Conservation (phyloP, 2,888 invertebrate genomes). For the Lasioglossum vierecki region DNA sequence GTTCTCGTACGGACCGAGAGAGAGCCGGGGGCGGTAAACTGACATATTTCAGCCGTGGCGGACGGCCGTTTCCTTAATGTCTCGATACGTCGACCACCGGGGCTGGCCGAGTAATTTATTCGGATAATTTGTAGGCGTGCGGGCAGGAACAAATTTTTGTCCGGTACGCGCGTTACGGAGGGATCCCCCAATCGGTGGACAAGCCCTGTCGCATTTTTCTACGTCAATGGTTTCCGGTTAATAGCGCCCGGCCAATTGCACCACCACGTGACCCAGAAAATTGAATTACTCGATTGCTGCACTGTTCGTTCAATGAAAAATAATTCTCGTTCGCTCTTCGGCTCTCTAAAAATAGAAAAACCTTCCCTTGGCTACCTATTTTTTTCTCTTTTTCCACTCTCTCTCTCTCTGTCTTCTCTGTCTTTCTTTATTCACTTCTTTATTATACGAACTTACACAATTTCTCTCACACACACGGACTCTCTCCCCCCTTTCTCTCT, state of each 20-base stretch:
- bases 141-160: not conserved
- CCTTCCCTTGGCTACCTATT: not conserved
- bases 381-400: slow-evolving; percentile 5
- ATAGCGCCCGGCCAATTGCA: slow-evolving; percentile 7
- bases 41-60: slow-evolving; percentile 53
- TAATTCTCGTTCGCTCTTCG: not conserved
- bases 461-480: not conserved
- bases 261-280: slow-evolving; percentile 29
- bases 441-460: not conserved
- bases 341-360: slow-evolving; percentile 10
- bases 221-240: slow-evolving; percentile 20
- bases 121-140: slow-evolving; percentile 12
- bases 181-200: no score
- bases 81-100: slow-evolving; percentile 28
- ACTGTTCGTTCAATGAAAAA: not conserved
- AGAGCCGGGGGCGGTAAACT: slow-evolving; percentile 35
- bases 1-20: slow-evolving; percentile 22
- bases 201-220: slow-evolving; percentile 4
- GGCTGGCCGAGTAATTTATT: slow-evolving; percentile 25
- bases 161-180: not conserved
- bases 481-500: not conserved
- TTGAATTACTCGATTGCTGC: slow-evolving; percentile 22
- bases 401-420: not conserved
- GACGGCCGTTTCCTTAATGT: slow-evolving; percentile 50
- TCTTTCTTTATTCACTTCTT: not conserved